A percentile compares a stretch with the other conserved stretches of the same genome.
Conservation (phyloP, 2,888 invertebrate species). For the Ochropleura leucogaster region DNA sequence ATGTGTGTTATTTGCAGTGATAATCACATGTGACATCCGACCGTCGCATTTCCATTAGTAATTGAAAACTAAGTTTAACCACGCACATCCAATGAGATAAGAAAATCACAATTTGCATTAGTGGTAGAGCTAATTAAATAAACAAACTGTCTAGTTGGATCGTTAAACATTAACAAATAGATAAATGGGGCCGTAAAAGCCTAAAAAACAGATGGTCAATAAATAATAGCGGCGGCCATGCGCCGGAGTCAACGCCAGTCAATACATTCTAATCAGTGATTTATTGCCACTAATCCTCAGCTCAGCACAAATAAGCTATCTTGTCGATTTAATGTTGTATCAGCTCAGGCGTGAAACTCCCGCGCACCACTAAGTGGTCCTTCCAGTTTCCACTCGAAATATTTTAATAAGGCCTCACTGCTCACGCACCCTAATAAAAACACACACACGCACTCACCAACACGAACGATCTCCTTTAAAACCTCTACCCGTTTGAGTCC, state of each 20-base stretch:
- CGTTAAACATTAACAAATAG: slow-evolving; percentile 82
- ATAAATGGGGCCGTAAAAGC: slow-evolving; percentile 84
- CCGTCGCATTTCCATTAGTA: slow-evolving; percentile 71
- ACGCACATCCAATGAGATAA: slow-evolving; percentile 72
- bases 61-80: slow-evolving; percentile 71
- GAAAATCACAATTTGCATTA: slow-evolving; percentile 77
- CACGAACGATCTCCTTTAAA: slow-evolving; percentile 81
- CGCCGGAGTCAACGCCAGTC: slow-evolving; percentile 88
- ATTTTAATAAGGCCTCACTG: slow-evolving; percentile 90
- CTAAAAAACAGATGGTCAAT: slow-evolving; percentile 83
- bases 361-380: slow-evolving; percentile 91
- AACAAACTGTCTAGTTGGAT: slow-evolving; percentile 79
- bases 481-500: slow-evolving; percentile 79
- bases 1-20: slow-evolving; percentile 20
- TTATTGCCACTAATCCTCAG: slow-evolving; percentile 90
- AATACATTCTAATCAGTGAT: slow-evolving; percentile 91
- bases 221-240: slow-evolving; percentile 84
- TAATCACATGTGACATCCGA: slow-evolving; percentile 40
- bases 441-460: slow-evolving; percentile 83
- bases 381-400: slow-evolving; percentile 91
- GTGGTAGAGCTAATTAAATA: slow-evolving; percentile 79
- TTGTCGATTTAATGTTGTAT: slow-evolving; percentile 91
- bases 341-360: slow-evolving; percentile 90
- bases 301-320: slow-evolving; percentile 91
- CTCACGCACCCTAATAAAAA: slow-evolving; percentile 90